Base-by-base conservation (phyloP, 2,888 invertebrate species). In the Lydus trimaculatus region DNA sequence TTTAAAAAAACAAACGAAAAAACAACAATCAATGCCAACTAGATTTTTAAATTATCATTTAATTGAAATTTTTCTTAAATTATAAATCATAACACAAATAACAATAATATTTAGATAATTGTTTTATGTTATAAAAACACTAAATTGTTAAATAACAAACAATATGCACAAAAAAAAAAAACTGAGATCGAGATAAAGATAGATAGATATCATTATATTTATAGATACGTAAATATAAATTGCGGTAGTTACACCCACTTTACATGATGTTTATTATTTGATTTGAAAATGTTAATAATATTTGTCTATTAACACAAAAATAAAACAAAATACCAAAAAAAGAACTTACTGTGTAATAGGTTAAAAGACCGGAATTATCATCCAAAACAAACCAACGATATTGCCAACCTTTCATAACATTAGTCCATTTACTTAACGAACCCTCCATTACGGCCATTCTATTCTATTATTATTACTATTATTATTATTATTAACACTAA, bases 371-470 rank as follows among this genome's bases (percentile, higher is more conserved):
- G 78, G 96, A 95, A 86, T 95, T 96, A 86, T 98, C 97, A 87
- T 99, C 98, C 80, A 99, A 87, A 80, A 99, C 98, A 87, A 99
- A 99, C 97, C 98, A 99, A 77, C 99, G 91, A 87, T 98, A 98
- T 86, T 99, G 99, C 98, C 99, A 99, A 76, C 99, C 99, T 85
- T 95, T 96, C 91, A 97, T 95, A 82, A 98, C 95, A 89, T 97
- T 98, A 76, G 97, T 98, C 97, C 97, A 97, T 89, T 97, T 97
- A 87, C 95, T 96, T 73, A 97, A 87, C 71, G 96, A 94, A 81
- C 97, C 97, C 88, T 97, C 97, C 94, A 96, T 95, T 65, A 76
- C 78, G 73, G 76, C 73, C 78, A 79, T 78, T 73, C 20, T 52
- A 11, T 52, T 52, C 6, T 1, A n/a, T 17, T 17, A 43, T 43